These are phyloP conservation scores for Eurois occulta DNA, from an alignment of 2,888 invertebrate genomes.

Conservation along the genomic window DNA sequence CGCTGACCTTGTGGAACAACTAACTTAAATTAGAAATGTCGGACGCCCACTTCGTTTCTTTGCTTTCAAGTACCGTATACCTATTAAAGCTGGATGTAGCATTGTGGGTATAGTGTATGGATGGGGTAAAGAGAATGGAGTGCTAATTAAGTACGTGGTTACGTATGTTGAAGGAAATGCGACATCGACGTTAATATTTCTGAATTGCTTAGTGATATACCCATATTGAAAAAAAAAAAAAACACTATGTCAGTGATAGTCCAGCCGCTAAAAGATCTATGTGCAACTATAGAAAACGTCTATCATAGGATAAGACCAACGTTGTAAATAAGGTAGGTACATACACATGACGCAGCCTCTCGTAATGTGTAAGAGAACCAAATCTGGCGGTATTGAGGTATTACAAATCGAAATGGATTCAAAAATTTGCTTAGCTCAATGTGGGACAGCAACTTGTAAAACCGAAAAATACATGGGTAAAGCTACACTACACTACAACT, in stretches of 20 bases:
- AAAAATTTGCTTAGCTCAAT: neutral
- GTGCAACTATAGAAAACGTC: neutral
- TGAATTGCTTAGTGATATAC: neutral
- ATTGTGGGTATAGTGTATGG: neutral
- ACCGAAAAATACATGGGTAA: neutral
- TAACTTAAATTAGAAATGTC: conserved; percentile 55
- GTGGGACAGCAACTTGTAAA: neutral
- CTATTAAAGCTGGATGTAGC: conserved; percentile 11
- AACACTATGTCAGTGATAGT: neutral
- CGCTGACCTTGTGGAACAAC: conserved; percentile 44
- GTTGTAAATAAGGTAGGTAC: neutral
- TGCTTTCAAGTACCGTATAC: conserved; percentile 19
- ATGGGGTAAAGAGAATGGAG: conserved; percentile 25
- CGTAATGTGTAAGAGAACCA: neutral
- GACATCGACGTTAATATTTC: neutral
- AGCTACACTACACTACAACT: too few species aligned
- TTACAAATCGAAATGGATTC: neutral
- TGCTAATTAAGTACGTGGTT: neutral
- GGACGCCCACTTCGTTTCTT: conserved; percentile 23
- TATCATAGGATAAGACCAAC: neutral
- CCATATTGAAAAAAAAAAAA: neutral
- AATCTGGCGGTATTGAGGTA: neutral
- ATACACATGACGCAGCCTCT: neutral
- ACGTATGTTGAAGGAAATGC: neutral
- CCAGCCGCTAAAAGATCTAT: neutral